Evolutionary conservation across 1,140 invertebrate species (phyloP).

Genomic region (Bombus breviceps): DNA sequence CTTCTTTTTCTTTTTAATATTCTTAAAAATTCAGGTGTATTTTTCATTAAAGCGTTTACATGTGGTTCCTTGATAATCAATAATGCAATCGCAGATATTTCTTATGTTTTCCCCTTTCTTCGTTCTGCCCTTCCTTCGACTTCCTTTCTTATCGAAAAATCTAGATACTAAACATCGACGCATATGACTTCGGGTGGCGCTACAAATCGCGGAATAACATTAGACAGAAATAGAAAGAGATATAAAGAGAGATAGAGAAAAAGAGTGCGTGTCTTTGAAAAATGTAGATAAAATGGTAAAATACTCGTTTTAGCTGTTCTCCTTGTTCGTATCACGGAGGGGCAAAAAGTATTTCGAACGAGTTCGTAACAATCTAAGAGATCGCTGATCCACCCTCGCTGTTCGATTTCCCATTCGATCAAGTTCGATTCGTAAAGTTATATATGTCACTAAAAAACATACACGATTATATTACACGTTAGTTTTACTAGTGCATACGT

Average conservation of each 20-base stretch:
- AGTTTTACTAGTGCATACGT: no score
- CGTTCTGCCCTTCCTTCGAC: not conserved
- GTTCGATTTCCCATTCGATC: slow-evolving; percentile 34
- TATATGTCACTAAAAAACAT: not conserved
- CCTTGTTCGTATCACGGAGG: slow-evolving; percentile 44
- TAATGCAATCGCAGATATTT: slow-evolving; percentile 9
- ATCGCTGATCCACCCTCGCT: slow-evolving; percentile 40
- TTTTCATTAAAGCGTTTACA: slow-evolving; percentile 11
- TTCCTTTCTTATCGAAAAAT: slow-evolving; percentile 19
- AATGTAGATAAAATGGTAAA: slow-evolving; percentile 57
- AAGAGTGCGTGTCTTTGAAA: slow-evolving; percentile 54
- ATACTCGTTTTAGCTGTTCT: slow-evolving; percentile 26
- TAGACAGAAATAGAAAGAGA: slow-evolving; percentile 52
- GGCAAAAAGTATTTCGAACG: slow-evolving; percentile 41
- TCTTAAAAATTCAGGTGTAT: slow-evolving; percentile 17
- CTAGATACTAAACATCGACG: slow-evolving; percentile 28
- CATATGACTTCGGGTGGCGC: slow-evolving; percentile 37
- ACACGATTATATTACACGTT: not conserved
- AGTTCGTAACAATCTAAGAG: slow-evolving; percentile 54
- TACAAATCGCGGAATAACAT: slow-evolving; percentile 32
- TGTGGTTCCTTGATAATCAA: slow-evolving; percentile 8
- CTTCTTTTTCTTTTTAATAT: not conserved
- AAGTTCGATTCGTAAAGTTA: not conserved
- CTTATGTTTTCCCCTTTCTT: not conserved
- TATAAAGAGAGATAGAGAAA: slow-evolving; percentile 54